phyloP scores from a whole-genome alignment of 2,888 invertebrate genomes.

The Scrobipalpa costella region DNA sequence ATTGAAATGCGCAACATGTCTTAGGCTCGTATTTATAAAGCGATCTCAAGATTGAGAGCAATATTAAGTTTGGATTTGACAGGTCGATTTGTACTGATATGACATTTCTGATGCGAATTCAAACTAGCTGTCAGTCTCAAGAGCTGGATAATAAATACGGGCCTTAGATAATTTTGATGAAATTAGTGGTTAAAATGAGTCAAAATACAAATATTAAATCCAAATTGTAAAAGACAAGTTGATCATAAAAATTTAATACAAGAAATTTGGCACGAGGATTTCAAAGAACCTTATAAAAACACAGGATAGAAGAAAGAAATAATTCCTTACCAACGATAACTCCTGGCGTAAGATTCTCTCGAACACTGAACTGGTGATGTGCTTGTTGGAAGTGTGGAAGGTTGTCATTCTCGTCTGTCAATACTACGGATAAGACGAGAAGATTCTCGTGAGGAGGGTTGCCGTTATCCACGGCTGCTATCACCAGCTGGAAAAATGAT shows the following conservation, averaged over 20 bases:
- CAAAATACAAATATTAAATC: neutral
- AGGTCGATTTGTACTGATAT: no score
- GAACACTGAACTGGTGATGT: constrained; percentile 85
- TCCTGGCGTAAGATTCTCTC: constrained; percentile 85
- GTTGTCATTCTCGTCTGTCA: constrained; percentile 92
- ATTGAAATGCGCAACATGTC: neutral
- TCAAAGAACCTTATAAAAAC: no score
- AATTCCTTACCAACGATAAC: constrained; percentile 82
- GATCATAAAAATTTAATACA: neutral
- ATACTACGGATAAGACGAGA: constrained; percentile 86
- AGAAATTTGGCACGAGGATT: neutral
- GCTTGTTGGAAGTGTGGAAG: constrained; percentile 87
- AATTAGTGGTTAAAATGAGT: neutral
- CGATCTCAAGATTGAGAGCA: no score
- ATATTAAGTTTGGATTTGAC: no score
- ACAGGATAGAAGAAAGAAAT: neutral
- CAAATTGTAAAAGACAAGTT: neutral
- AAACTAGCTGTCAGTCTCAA: no score
- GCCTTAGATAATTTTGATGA: constrained; percentile 9
- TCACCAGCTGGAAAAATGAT: constrained; percentile 81
- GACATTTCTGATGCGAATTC: no score
- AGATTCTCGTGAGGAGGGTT: constrained; percentile 89
- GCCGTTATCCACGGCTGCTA: constrained; percentile 92
- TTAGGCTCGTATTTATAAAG: no score
- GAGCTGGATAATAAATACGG: no score